Evolutionary conservation across 2,113 vertebrate genomes (phyloP).

Genomic region (Silurus asotus): DNA sequence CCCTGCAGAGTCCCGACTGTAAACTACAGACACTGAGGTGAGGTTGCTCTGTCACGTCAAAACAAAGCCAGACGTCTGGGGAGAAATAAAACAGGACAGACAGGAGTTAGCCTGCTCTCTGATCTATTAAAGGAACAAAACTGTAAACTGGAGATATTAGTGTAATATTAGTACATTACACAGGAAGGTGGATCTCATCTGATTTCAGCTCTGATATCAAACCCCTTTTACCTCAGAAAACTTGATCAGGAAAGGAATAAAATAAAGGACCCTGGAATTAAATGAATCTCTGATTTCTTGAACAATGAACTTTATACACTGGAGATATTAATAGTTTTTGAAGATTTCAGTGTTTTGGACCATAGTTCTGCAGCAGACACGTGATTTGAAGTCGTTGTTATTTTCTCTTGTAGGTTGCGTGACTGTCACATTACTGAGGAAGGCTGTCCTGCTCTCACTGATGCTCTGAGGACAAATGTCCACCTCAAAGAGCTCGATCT

Average conservation of each 20-base stretch:
- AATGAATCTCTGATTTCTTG: neutral
- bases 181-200: conserved; percentile 8
- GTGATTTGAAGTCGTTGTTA: neutral
- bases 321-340: conserved; percentile 2
- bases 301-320: neutral
- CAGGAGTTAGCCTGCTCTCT: neutral
- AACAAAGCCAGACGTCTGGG: neutral
- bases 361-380: too few relatives aligned
- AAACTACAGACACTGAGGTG: neutral
- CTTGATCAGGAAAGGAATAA: neutral
- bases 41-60: neutral
- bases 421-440: neutral
- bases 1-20: neutral
- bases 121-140: neutral
- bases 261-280: neutral
- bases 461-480: neutral
- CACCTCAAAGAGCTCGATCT: neutral
- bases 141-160: neutral
- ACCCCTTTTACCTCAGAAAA: neutral
- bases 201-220: conserved; percentile 11
- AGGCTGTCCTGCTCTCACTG: neutral
- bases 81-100: neutral
- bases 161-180: neutral
- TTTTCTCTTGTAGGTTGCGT: neutral
- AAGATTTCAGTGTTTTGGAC: too few relatives aligned